Base-by-base conservation (phyloP, 2,888 invertebrate species). In the Sinotaia quadrata region DNA sequence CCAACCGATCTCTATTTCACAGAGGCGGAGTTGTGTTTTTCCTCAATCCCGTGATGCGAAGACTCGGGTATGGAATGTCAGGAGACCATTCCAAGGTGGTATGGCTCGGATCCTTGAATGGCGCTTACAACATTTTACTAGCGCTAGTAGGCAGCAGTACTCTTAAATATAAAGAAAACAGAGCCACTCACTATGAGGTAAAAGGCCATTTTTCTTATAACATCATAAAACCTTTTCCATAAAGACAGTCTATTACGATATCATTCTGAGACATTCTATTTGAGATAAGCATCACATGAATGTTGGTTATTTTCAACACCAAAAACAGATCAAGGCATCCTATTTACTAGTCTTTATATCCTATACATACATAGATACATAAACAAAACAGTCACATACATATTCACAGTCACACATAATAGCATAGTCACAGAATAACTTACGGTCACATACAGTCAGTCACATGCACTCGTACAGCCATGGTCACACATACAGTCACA, bases 11-110 rank as follows among this genome's bases (percentile, higher is more conserved):
- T n/a, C n/a, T n/a, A n/a, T n/a, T n/a, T n/a, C n/a, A n/a, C 56
- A 44, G 41, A 37, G 44, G 31, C 10, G 12, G 56, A 15, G 27
- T 41, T 51, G 56, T 66, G 57, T 66, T 66, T 31, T 63, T 63
- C 63, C n/a, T 63, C n/a, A 63, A 54, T 51, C 63, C 63, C 24
- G 52, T 63, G 63, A n/a, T 63, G 31, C 37, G 54, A 29, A 49
- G 52, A 18, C 37, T 63, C n/a, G 63, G 63, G 8, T 34, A 51
- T 27, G 63, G 52, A 4, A 63, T 63, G 63, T 63, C 63, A 31
- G 52, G 63, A 54, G 63, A 63, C 37, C 63, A 63, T 41, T 27
- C 63, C 8, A 36, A 54, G 37, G 51, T 51, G 27, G 63, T 63
- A 41, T 63, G 63, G 63, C n/a, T 52, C 18, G 52, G 33, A 12